Conservation (phyloP, 2,888 invertebrate species). For the Argyresthia goedartella region DNA sequence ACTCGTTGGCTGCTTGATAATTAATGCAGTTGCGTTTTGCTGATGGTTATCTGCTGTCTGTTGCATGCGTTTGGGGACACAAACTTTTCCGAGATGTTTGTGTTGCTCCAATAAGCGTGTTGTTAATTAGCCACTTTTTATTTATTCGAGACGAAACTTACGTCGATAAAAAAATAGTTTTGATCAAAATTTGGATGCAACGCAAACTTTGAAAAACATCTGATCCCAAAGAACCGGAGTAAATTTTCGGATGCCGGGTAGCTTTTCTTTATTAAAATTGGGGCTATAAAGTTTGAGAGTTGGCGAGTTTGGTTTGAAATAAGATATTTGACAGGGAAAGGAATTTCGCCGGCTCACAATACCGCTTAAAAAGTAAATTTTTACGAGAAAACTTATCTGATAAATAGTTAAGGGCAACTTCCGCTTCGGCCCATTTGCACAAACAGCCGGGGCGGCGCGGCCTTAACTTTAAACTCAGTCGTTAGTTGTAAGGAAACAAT, state of each 20-base stretch:
- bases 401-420: constrained; percentile 23
- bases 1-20: too few relatives aligned
- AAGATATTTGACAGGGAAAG: constrained; percentile 36
- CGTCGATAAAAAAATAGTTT: too few relatives aligned
- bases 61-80: too few relatives aligned
- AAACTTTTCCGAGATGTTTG: too few relatives aligned
- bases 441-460: constrained; percentile 28
- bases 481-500: constrained; percentile 1
- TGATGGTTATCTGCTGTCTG: too few relatives aligned
- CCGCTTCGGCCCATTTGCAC: constrained; percentile 29
- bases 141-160: too few relatives aligned
- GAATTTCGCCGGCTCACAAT: constrained; percentile 38
- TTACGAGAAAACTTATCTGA: constrained; percentile 52
- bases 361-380: constrained; percentile 39
- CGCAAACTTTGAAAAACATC: neutral
- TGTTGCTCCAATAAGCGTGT: too few relatives aligned
- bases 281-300: constrained; percentile 36
- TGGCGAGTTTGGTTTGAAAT: constrained; percentile 34
- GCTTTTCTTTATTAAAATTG: constrained; percentile 46
- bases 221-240: neutral
- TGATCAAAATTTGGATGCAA: too few relatives aligned
- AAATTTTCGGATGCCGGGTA: neutral
- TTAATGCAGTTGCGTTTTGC: too few relatives aligned
- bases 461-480: neutral
- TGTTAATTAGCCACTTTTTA: too few relatives aligned